phyloP scores from a whole-genome alignment of 2,113 vertebrate genomes.

The Etia nguti region DNA sequence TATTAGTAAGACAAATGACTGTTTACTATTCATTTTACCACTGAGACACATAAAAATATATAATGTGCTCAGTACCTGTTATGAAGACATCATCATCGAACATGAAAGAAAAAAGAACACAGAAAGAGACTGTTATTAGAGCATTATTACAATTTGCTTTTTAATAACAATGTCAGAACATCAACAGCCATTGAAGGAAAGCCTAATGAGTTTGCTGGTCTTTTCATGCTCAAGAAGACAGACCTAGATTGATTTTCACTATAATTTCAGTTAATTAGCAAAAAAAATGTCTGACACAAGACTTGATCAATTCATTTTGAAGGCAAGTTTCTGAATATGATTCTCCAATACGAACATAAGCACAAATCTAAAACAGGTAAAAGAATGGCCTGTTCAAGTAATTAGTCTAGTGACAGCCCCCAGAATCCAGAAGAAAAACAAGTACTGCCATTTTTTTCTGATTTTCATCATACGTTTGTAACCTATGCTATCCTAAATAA shows the following conservation, averaged over 20 bases:
- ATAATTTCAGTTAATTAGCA: neutral
- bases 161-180: neutral
- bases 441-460: neutral
- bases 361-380: too few species aligned
- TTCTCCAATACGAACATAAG: too few species aligned
- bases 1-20: neutral
- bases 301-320: too few species aligned
- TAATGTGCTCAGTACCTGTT: constrained; percentile 2
- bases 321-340: too few species aligned
- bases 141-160: neutral
- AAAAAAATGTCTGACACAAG: too few species aligned
- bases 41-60: neutral
- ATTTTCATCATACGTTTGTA: neutral
- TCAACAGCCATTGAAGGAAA: neutral
- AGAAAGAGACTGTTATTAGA: neutral
- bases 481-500: neutral
- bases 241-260: neutral
- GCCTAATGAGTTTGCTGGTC: neutral
- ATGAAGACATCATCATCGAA: neutral
- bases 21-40: neutral
- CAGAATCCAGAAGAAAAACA: too few species aligned
- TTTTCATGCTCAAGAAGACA: neutral
- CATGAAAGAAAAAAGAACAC: neutral
- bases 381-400: too few species aligned
- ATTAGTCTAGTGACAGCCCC: too few species aligned